Conservation (phyloP, 2,888 invertebrate genomes). For the Pollenia angustigena region DNA sequence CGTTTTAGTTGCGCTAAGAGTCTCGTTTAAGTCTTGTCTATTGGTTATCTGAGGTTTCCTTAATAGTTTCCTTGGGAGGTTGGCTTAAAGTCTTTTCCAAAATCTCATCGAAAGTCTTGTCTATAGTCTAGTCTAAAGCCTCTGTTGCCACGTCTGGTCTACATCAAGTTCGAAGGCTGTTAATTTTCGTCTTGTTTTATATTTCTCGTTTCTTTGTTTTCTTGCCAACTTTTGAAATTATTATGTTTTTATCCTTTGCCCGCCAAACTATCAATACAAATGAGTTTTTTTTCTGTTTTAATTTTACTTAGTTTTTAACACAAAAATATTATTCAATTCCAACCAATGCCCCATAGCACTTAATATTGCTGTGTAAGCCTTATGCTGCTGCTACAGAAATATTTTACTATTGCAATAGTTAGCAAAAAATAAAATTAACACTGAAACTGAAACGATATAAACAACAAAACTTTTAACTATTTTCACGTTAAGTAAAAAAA, state of each 20-base stretch:
- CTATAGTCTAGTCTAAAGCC: no score
- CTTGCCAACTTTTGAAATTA: no score
- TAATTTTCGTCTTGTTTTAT: no score
- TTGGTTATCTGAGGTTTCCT: no score
- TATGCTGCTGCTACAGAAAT: neutral
- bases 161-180: no score
- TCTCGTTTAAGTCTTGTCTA: no score
- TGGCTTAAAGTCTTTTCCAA: no score
- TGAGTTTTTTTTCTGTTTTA: neutral
- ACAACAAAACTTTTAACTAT: conserved; percentile 2
- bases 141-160: no score
- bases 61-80: no score
- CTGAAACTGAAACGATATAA: neutral
- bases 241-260: neutral
- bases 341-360: conserved; percentile 40
- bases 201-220: no score
- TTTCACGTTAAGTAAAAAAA: neutral
- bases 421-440: neutral
- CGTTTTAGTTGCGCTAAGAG: no score
- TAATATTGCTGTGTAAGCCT: conserved; percentile 47
- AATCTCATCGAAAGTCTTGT: no score
- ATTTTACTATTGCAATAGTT: neutral
- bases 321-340: conserved; percentile 43
- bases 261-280: neutral
- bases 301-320: neutral